phyloP scores from a whole-genome alignment of 2,888 invertebrate genomes.

The Nomada fucata region DNA sequence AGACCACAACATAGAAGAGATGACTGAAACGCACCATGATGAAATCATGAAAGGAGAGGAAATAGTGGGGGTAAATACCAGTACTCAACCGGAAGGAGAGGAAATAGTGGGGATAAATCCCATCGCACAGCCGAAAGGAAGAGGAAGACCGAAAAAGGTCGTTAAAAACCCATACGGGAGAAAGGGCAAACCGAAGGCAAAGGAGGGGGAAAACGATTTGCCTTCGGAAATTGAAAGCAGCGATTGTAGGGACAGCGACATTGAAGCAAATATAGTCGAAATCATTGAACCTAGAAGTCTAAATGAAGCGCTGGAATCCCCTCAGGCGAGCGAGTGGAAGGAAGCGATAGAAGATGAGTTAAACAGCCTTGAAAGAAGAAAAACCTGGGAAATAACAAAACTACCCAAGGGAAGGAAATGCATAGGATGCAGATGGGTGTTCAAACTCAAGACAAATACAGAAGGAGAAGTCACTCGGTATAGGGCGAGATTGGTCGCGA shows the following conservation, averaged over 20 bases:
- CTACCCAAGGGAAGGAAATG: background rate
- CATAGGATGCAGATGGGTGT: conserved; percentile 25
- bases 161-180: conserved; percentile 27
- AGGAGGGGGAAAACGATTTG: too few relatives aligned
- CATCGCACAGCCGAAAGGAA: background rate
- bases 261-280: conserved; percentile 11
- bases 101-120: background rate
- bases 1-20: background rate
- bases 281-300: conserved; percentile 19
- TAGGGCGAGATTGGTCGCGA: conserved; percentile 29
- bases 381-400: conserved; percentile 20
- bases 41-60: background rate
- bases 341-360: conserved; percentile 17
- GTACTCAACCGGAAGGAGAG: background rate
- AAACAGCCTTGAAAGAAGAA: background rate
- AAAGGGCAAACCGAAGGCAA: conserved; percentile 21
- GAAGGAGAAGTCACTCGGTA: background rate
- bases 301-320: conserved; percentile 13
- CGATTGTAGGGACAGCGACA: background rate
- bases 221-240: too few relatives aligned
- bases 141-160: conserved; percentile 2
- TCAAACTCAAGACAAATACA: conserved; percentile 18
- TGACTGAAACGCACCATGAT: too few relatives aligned
- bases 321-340: background rate
- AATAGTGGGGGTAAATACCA: too few relatives aligned